Evolutionary conservation across 2,113 vertebrate species (phyloP).

Genomic region (Vulpes ferrilata): DNA sequence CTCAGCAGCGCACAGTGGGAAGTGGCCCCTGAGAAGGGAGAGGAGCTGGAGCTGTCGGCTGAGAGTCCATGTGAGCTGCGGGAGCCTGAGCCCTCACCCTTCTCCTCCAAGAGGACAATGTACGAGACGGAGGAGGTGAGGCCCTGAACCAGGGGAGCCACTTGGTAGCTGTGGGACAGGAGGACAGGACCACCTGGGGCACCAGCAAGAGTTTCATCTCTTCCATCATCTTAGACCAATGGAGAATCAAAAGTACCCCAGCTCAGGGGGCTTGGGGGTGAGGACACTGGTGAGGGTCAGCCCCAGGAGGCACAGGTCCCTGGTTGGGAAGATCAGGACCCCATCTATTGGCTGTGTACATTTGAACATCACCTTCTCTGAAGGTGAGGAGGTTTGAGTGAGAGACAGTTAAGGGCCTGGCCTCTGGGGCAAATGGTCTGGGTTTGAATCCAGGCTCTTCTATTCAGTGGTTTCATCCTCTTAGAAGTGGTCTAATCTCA

Average conservation of each 20-base stretch:
- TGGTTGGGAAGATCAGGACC: not conserved
- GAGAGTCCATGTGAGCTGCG: constrained; percentile 94
- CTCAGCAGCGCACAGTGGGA: constrained; percentile 81
- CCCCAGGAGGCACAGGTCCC: not conserved
- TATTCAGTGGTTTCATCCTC: not conserved
- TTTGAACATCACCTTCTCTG: not conserved
- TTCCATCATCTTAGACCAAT: not conserved
- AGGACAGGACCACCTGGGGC: not conserved
- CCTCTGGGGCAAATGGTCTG: not conserved
- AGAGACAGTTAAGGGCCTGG: not conserved
- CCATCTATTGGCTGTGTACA: accelerated
- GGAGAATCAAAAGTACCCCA: not conserved
- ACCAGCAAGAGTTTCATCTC: not conserved
- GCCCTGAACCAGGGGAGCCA: not conserved
- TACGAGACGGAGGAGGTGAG: constrained; percentile 95
- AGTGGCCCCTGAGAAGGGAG: constrained; percentile 74
- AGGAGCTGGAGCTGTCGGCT: constrained; percentile 89
- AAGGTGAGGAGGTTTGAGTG: not conserved
- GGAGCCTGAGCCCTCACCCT: constrained; percentile 92
- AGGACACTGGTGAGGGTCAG: not conserved
- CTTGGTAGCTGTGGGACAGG: not conserved
- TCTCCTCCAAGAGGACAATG: constrained; percentile 96
- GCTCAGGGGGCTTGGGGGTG: not conserved
- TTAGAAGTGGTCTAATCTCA: not conserved
- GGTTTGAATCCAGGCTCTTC: not conserved